These are phyloP conservation scores for Nysson spinosus DNA, from an alignment of 2,888 invertebrate species.

Conservation along the genomic window DNA sequence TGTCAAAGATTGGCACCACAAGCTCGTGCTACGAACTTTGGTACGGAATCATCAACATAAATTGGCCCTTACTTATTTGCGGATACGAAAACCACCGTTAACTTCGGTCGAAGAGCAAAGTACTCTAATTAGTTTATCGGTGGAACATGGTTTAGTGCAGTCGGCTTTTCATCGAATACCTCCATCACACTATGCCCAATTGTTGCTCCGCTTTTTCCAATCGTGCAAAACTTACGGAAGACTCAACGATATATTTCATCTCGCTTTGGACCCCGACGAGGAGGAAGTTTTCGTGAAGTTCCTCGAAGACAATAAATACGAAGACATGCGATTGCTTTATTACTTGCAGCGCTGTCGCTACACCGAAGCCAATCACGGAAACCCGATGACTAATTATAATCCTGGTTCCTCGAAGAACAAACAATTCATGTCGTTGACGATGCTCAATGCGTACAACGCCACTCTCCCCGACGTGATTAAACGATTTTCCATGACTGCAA, in stretches of 20 bases:
- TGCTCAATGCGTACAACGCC: slow-evolving; percentile 68
- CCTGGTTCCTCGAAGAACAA: slow-evolving; percentile 28
- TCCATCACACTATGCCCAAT: slow-evolving; percentile 67
- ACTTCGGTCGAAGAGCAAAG: slow-evolving; percentile 79
- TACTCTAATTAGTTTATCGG: slow-evolving; percentile 66
- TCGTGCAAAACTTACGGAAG: slow-evolving; percentile 69
- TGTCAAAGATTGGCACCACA: slow-evolving; percentile 86
- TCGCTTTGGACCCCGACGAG: slow-evolving; percentile 82
- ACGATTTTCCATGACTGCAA: slow-evolving; percentile 56
- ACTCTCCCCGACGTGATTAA: slow-evolving; percentile 71
- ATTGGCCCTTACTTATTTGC: slow-evolving; percentile 85
- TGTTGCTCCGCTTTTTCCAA: slow-evolving; percentile 68
- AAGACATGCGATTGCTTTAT: slow-evolving; percentile 85
- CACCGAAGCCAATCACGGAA: slow-evolving; percentile 63
- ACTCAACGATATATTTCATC: slow-evolving; percentile 79
- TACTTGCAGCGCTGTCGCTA: slow-evolving; percentile 82
- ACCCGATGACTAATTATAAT: slow-evolving; percentile 9
- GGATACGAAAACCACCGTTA: slow-evolving; percentile 80
- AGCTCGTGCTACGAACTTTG: slow-evolving; percentile 82
- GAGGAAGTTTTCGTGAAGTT: slow-evolving; percentile 84
- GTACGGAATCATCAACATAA: slow-evolving; percentile 84
- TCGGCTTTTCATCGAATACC: slow-evolving; percentile 72
- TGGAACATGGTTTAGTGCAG: slow-evolving; percentile 71
- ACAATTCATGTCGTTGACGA: slow-evolving; percentile 53
- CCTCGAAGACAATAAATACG: slow-evolving; percentile 81